phyloP scores from a whole-genome alignment of 2,888 invertebrate genomes.

The Pristionchus arcanus region DNA sequence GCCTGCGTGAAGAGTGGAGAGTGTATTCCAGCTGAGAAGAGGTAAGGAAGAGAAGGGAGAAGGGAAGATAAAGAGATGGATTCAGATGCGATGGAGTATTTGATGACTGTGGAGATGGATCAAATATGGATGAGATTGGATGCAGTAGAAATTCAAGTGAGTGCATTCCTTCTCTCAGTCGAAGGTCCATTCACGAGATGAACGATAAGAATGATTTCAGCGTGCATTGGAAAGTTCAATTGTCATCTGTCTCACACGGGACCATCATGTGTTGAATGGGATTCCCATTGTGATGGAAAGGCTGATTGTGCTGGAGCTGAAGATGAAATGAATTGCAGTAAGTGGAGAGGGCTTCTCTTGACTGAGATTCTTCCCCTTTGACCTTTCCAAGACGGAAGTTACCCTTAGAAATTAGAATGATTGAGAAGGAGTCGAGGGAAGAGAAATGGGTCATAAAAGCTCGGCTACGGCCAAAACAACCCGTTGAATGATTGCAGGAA shows the following conservation, averaged over 20 bases:
- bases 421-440: not conserved
- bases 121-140: slow-evolving; percentile 77
- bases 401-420: too few relatives aligned
- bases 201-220: slow-evolving; percentile 60
- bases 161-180: slow-evolving; percentile 12
- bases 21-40: slow-evolving; percentile 73
- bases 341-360: slow-evolving; percentile 50
- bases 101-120: slow-evolving; percentile 77
- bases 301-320: slow-evolving; percentile 76
- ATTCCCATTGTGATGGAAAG: slow-evolving; percentile 73
- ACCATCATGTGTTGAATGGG: slow-evolving; percentile 71
- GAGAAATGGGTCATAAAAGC: not conserved
- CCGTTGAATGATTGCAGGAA: slow-evolving; percentile 62
- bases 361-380: too few relatives aligned
- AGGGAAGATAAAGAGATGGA: not conserved
- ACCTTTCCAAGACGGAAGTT: too few relatives aligned
- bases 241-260: slow-evolving; percentile 70
- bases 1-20: slow-evolving; percentile 75
- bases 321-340: slow-evolving; percentile 77
- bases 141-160: slow-evolving; percentile 75
- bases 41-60: slow-evolving; percentile 51
- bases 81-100: slow-evolving; percentile 74
- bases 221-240: slow-evolving; percentile 76
- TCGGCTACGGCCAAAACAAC: not conserved
- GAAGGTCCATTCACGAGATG: not conserved